Conservation (phyloP, 2,888 invertebrate species). For the Drosophila dives region DNA sequence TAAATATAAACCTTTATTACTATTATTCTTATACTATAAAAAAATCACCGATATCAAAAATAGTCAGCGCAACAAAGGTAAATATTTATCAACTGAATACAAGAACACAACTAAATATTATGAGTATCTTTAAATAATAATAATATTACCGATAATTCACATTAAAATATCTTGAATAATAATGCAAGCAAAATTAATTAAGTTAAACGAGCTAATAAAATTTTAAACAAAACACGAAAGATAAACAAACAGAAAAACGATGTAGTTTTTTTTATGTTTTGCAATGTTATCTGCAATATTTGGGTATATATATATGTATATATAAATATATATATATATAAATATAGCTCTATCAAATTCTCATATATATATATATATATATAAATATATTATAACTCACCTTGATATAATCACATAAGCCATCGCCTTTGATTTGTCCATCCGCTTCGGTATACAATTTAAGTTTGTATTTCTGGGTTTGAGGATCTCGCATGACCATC, state of each 20-base stretch:
- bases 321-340: background rate
- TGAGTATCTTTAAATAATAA: slow-evolving; percentile 29
- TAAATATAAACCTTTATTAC: slow-evolving; percentile 36
- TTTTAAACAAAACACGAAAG: slow-evolving; percentile 67
- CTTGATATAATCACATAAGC: slow-evolving; percentile 97
- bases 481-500: slow-evolving; percentile 94
- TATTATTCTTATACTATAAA: slow-evolving; percentile 17
- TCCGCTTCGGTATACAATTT: slow-evolving; percentile 95
- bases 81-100: slow-evolving; percentile 35
- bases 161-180: slow-evolving; percentile 61
- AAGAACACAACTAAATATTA: slow-evolving; percentile 28
- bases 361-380: background rate
- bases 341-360: background rate
- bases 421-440: slow-evolving; percentile 97
- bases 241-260: slow-evolving; percentile 13
- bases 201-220: slow-evolving; percentile 71
- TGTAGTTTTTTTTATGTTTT: background rate
- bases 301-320: no score
- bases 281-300: background rate
- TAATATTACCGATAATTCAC: slow-evolving; percentile 36
- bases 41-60: slow-evolving; percentile 39
- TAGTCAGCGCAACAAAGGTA: slow-evolving; percentile 64
- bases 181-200: slow-evolving; percentile 70
- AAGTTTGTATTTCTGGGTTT: slow-evolving; percentile 92
- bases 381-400: slow-evolving; percentile 85